These are phyloP conservation scores for Cyprinus carpio DNA, from an alignment of 2,113 vertebrate genomes.

Conservation along the genomic window DNA sequence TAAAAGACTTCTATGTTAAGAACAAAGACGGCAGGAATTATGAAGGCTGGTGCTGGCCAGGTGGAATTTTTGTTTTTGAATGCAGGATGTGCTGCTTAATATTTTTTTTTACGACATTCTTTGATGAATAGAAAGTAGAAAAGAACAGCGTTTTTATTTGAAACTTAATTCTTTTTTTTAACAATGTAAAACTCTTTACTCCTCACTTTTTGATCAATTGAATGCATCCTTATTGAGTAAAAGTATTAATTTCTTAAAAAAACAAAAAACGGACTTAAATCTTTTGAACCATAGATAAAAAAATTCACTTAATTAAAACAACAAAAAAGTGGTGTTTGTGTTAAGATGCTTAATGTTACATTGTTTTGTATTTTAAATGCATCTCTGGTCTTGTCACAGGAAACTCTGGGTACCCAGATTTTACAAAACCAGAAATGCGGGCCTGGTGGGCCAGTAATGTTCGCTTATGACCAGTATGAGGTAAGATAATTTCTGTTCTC, in stretches of 20 bases:
- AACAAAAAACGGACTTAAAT: neutral
- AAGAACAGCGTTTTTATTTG: too few species aligned
- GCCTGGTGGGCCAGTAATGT: slow-evolving; percentile 92
- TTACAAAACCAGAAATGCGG: slow-evolving; percentile 82
- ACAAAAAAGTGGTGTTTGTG: neutral
- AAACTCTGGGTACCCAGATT: slow-evolving; percentile 87
- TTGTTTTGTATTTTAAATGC: neutral
- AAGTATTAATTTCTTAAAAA: neutral
- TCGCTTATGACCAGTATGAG: slow-evolving; percentile 88
- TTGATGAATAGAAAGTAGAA: neutral
- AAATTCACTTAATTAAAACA: neutral
- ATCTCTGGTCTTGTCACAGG: slow-evolving; percentile 66
- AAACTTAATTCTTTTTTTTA: too few species aligned
- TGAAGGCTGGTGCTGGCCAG: slow-evolving; percentile 96
- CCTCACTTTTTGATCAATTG: neutral
- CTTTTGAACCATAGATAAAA: neutral
- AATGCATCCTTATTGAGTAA: neutral
- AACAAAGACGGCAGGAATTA: slow-evolving; percentile 91
- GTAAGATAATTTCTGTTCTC: slow-evolving; percentile 61
- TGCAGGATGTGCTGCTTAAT: neutral
- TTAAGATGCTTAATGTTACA: neutral
- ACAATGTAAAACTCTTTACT: neutral
- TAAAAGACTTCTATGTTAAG: slow-evolving; percentile 81
- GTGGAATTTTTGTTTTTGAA: slow-evolving; percentile 64
- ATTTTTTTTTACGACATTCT: neutral